Conservation (phyloP, 1,140 invertebrate species). For the Nasonia longicornis region DNA sequence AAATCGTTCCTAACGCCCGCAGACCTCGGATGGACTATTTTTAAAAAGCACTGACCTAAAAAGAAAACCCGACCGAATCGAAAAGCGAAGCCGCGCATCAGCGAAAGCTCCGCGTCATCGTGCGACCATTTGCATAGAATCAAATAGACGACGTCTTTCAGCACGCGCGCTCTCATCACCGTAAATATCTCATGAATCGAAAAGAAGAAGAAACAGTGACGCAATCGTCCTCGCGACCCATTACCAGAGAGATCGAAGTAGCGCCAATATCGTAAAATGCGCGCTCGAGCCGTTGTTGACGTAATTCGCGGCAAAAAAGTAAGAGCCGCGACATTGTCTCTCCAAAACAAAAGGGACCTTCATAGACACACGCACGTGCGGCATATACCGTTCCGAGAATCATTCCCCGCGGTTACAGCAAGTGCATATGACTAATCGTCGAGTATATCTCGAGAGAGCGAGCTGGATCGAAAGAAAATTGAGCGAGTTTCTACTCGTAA, state of each 20-base stretch:
- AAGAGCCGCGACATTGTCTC: neutral
- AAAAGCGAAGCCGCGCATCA: no score
- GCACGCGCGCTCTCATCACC: no score
- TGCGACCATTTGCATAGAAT: constrained; percentile 1
- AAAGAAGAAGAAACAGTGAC: neutral
- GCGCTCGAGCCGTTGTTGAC: neutral
- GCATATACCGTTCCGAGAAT: no score
- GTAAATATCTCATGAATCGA: constrained; percentile 11
- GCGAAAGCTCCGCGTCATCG: neutral
- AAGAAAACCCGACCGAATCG: no score
- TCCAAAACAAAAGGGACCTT: constrained; percentile 8
- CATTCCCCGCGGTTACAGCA: neutral
- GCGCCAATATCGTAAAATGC: constrained; percentile 2
- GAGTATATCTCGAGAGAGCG: no score
- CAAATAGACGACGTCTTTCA: neutral
- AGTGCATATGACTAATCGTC: neutral
- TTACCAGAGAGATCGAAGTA: neutral
- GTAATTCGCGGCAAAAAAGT: neutral
- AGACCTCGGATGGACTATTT: no score
- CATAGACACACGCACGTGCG: neutral
- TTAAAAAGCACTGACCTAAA: no score
- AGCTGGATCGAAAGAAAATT: no score
- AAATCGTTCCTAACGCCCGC: no score
- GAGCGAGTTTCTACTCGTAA: no score
- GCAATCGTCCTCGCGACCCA: neutral